Conservation (phyloP, 2,797 vertebrate genomes). For the Tachyglossus aculeatus region DNA sequence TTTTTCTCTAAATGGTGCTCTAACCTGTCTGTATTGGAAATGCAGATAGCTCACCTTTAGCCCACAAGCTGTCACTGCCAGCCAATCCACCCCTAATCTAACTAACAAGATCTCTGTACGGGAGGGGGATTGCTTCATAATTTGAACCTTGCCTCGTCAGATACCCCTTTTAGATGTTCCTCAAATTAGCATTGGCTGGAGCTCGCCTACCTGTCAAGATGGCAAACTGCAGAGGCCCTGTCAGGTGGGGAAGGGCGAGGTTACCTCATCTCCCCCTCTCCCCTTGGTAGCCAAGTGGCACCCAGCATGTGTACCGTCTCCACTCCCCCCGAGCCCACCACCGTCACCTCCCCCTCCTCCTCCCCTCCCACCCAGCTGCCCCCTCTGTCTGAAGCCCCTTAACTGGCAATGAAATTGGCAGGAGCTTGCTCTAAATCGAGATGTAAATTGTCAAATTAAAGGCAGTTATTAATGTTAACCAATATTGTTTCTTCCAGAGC, state of each 20-base stretch:
- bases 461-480: constrained; percentile 32
- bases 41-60: constrained; percentile 68
- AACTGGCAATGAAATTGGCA: constrained; percentile 8
- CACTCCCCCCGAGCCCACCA: not conserved
- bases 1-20: constrained; percentile 69
- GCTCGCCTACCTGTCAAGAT: constrained; percentile 43
- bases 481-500: constrained; percentile 36
- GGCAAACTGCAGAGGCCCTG: constrained; percentile 45
- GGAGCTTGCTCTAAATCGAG: constrained; percentile 32
- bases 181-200: constrained; percentile 69
- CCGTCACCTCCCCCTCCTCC: not conserved
- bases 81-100: constrained; percentile 69
- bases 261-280: constrained; percentile 16
- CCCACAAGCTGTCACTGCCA: constrained; percentile 75
- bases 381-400: not conserved
- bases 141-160: constrained; percentile 76
- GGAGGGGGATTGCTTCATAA: constrained; percentile 68
- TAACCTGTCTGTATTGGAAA: constrained; percentile 61
- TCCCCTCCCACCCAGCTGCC: not conserved
- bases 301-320: constrained; percentile 37
- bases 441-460: constrained; percentile 40
- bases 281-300: constrained; percentile 36
- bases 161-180: constrained; percentile 71
- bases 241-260: constrained; percentile 37
- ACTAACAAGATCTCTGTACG: constrained; percentile 70